phyloP scores from a whole-genome alignment of 2,797 vertebrate species.

The Coluber constrictor region DNA sequence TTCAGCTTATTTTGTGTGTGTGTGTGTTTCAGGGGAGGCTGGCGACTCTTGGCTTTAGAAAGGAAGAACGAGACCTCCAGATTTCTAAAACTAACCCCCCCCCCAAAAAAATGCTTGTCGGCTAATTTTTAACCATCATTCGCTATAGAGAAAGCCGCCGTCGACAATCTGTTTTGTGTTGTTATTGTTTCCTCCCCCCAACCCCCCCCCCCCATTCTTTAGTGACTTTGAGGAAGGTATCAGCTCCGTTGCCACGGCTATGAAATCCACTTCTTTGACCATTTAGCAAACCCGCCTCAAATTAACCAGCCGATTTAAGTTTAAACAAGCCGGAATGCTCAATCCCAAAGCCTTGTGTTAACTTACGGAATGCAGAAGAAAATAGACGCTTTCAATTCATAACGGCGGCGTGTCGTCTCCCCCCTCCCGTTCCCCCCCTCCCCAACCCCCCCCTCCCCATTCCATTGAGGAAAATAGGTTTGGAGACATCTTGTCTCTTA shows the following conservation, averaged over 20 bases:
- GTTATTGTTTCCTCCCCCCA: neutral
- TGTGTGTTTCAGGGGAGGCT: neutral
- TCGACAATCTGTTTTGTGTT: slow-evolving; percentile 8
- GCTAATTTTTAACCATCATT: slow-evolving; percentile 43
- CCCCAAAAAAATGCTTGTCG: slow-evolving; percentile 3
- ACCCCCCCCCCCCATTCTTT: slow-evolving; percentile 35
- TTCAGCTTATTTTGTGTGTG: slow-evolving; percentile 4
- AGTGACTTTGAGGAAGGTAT: slow-evolving; percentile 19
- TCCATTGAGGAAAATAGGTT: neutral
- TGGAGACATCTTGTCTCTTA: neutral
- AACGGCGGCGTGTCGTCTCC: neutral
- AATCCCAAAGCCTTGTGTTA: slow-evolving; percentile 12
- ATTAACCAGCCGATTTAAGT: slow-evolving; percentile 43
- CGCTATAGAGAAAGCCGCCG: slow-evolving; percentile 30
- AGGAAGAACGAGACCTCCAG: slow-evolving; percentile 27
- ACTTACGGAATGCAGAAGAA: slow-evolving; percentile 10
- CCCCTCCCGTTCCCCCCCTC: too few species aligned
- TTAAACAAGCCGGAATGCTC: slow-evolving; percentile 23
- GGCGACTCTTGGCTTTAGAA: neutral
- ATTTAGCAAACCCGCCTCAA: slow-evolving; percentile 46
- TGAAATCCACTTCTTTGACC: slow-evolving; percentile 47
- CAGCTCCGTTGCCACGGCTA: slow-evolving; percentile 49
- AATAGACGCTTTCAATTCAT: neutral
- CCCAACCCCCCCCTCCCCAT: too few species aligned
- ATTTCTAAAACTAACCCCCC: slow-evolving; percentile 25